phyloP scores from a whole-genome alignment of 2,797 vertebrate genomes.

The Hypotaenidia okinawae region DNA sequence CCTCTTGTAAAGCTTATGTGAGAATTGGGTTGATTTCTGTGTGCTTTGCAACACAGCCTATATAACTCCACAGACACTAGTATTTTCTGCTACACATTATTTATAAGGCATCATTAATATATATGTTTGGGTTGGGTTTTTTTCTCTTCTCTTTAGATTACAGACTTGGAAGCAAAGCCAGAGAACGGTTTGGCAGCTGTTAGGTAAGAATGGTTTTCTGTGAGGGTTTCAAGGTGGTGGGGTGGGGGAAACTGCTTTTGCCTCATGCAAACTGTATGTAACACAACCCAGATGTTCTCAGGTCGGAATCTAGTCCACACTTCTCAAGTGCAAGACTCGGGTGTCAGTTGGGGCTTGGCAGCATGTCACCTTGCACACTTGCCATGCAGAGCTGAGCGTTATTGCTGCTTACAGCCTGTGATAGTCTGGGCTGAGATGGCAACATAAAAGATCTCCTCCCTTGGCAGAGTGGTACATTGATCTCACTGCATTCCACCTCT shows the following conservation, averaged over 20 bases:
- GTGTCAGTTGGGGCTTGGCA: constrained; percentile 31
- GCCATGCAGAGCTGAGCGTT: neutral
- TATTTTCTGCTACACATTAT: neutral
- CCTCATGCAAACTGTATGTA: neutral
- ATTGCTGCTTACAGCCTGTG: neutral
- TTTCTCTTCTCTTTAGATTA: constrained; percentile 67
- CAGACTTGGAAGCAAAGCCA: constrained; percentile 72
- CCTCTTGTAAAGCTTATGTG: neutral
- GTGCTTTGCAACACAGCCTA: neutral
- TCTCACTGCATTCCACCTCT: neutral
- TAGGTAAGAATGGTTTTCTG: constrained; percentile 69
- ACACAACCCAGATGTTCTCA: neutral
- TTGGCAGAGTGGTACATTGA: neutral
- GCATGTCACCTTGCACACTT: neutral
- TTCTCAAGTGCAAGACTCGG: neutral
- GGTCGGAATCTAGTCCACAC: neutral
- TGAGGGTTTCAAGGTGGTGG: neutral
- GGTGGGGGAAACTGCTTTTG: constrained; percentile 29
- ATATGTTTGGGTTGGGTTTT: neutral
- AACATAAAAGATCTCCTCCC: neutral
- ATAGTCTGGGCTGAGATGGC: neutral
- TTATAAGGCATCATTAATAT: constrained; percentile 11
- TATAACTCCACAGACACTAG: neutral
- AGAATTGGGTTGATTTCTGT: neutral
- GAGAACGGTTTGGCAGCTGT: constrained; percentile 72